Base-by-base conservation (phyloP, 2,888 invertebrate genomes). In the Ormyrus pomaceus region DNA sequence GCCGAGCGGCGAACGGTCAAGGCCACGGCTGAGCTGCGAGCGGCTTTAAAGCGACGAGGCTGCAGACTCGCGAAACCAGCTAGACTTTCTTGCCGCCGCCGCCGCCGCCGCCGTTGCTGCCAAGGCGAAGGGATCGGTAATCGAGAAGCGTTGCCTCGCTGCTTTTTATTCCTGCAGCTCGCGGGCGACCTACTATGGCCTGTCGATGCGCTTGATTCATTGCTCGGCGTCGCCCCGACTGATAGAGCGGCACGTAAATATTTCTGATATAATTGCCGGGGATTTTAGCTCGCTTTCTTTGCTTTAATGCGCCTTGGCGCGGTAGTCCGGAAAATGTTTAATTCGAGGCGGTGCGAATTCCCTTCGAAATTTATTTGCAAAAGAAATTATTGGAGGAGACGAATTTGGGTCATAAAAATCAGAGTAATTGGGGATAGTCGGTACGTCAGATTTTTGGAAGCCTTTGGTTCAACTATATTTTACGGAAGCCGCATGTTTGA, bases 1-100 rank as follows among this genome's bases (percentile, higher is more conserved):
- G 69, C 11, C 13, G 58, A n/a, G 58, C 59, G 70, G 50, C 55
- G 56, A 66, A 59, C 75, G 79, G 79, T 79, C 75, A 79, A 75
- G 79, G 75, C 79, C 79, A 79, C 61, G 65, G 64, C 62, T 19
- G 19, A 19, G 19, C 19, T 19, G 19, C 19, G 2, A 19, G 19
- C 19, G 19, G 19, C 19, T 19, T 19, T 19, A 48, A 51, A 76
- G 34, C 62, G 51, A 51, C 53, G 61, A 51, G 6, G 9, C 6
- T 58, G 48, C 48, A 13, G 56, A 64, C 55, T 45, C 64, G 11
- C 11, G 46, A 45, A 68, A 13, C 19, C 19, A 19, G 19, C 19
- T 19, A 19, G 19, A 19, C 19, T 19, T 19, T 19, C 19, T 19
- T 19, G 19, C 19, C 19, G 19, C 19, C 19, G 45, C 11, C 46